phyloP scores from a whole-genome alignment of 2,888 invertebrate species.

The Troglohyphantes excavatus region DNA sequence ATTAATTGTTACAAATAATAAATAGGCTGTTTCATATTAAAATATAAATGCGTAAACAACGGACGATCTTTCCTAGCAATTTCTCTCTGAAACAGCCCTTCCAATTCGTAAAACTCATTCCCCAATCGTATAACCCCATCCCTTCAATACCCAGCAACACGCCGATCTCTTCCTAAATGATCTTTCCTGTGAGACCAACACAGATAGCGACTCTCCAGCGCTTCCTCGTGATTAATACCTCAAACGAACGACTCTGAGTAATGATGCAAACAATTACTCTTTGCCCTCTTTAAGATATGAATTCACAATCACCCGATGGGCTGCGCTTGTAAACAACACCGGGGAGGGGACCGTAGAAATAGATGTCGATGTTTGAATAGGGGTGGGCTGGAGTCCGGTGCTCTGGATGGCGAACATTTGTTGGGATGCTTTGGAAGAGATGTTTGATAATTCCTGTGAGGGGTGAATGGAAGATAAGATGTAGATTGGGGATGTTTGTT shows the following conservation, averaged over 20 bases:
- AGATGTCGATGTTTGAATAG: no score
- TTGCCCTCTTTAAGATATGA: slow-evolving; percentile 55
- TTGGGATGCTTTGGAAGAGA: not conserved
- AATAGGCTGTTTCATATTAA: no score
- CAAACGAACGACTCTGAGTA: slow-evolving; percentile 64
- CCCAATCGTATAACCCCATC: no score
- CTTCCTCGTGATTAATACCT: slow-evolving; percentile 59
- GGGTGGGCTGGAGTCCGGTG: no score
- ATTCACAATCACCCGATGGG: slow-evolving; percentile 34
- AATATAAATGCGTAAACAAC: no score
- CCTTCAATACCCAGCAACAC: slow-evolving; percentile 11
- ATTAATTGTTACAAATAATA: no score
- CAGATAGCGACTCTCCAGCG: not conserved
- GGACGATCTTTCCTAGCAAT: no score
- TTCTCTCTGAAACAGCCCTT: no score
- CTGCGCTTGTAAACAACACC: slow-evolving; percentile 50
- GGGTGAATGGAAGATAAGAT: no score
- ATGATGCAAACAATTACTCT: slow-evolving; percentile 66
- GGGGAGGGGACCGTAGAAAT: not conserved
- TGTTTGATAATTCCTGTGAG: slow-evolving; percentile 11
- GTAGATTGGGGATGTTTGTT: no score
- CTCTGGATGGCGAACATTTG: no score
- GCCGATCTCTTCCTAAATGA: slow-evolving; percentile 40
- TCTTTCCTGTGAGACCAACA: slow-evolving; percentile 39
- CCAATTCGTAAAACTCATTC: no score